Evolutionary conservation across 2,113 vertebrate species (phyloP), one percentile per base, ranked within the genome.

Genomic region (Oreochromis aureus): DNA sequence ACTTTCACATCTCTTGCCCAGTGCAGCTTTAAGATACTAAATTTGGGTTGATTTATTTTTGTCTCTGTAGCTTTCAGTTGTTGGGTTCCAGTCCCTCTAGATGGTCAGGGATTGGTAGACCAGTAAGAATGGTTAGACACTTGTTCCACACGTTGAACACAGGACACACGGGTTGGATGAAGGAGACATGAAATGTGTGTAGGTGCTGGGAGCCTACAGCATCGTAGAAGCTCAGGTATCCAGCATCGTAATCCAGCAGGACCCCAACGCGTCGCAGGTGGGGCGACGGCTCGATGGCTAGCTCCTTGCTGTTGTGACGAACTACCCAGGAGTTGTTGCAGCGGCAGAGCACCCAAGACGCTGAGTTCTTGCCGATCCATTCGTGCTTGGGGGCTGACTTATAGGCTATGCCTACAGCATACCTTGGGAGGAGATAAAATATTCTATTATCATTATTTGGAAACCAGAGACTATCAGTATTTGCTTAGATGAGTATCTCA

Each of bases 91-190:
- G 93, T 83, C 96, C 97, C 92, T 99, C 99, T 80, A 99, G 95
- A 83, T 99, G 98, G 90, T 99, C 99, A 1, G 99, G 98, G 93
- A 99, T 99, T 16, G 99, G 99, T 54, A 99, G 97, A 19, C 99
- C 99, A 0, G 98, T 99, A 92, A 99, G 98, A 80, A 99, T 98
- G 54, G 98, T 99, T 96, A 99, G 95, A 95, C 98, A 98, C 91
- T 98, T 99, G 92, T 99, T 99, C 99, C 99, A 99, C 90, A 99
- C 97, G 3, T 98, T 99, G 91, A 99, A 99, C 0, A 99, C 98
- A 32, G 99, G 99, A 85, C 98, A 99, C 92, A 99, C 98, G 0
- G 99, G 98, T 95, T 99, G 98, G 10, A 97, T 94, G 93, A 99
- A 99, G 0, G 98, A 95, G 87, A 99, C 96, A 86, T 98, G 97